Base-by-base conservation (phyloP, 2,797 vertebrate genomes). In the Lepus oiostolus region DNA sequence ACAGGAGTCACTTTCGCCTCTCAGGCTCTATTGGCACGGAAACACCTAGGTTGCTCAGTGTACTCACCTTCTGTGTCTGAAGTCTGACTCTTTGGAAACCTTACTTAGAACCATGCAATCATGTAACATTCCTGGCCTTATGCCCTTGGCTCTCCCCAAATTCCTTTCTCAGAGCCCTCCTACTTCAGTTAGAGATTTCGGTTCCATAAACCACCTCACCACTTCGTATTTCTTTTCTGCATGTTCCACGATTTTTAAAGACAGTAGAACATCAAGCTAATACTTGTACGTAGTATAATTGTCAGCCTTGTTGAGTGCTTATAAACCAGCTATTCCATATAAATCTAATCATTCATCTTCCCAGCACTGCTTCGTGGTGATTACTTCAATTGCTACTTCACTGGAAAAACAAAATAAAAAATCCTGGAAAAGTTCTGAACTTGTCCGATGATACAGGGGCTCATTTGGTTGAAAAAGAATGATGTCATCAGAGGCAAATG, bases 331-430 rank as follows among this genome's bases (percentile, higher is more conserved):
- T 74, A 71, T 77, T 93, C 80, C 79, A 63, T 60, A 87, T 65
- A 19, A 52, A 35, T 89, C 76, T 95, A 96, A 60, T 93, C 14
- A 87, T 93, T 88, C 86, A 89, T 54, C 32, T 87, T 89, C 19
- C 28, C n/a, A 68, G 62, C 1, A 47, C 47, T 79, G 47, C 21
- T 63, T 5, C 0, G 10, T 63, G 17, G 32, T 17, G 90, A 86
- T 92, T 92, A 87, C 35, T 76, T 22, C 83, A 68, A 85, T 87
- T 75, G 76, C 24, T 22, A 60, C 11, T 93, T 72, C 60, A 84
- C 11, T 75, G 38, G 50, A 38, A 85, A 86, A 30, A 60, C 88
- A 35, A 63, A 47, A 30, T 6, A 71, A 24, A 5, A 12, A 92
- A 68, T 4, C 62, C 26, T 81, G 58, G 52, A 81, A 88, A 82